Evolutionary conservation across 2,888 invertebrate species (phyloP).

Genomic region (Morpho achilles): DNA sequence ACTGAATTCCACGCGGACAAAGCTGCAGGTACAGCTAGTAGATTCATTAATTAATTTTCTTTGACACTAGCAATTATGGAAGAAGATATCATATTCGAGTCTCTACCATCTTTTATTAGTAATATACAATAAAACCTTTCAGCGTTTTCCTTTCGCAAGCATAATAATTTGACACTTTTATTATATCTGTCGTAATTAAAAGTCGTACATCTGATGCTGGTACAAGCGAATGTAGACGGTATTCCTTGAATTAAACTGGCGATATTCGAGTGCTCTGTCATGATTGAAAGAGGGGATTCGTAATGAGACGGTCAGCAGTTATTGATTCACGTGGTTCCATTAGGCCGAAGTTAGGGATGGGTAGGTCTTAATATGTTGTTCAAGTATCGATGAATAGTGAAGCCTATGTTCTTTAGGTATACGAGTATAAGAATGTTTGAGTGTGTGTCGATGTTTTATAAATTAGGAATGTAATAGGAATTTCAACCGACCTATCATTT

Average conservation of each 20-base stretch:
- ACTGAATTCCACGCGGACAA: too few species aligned
- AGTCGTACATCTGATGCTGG: conserved; percentile 35
- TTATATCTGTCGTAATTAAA: conserved; percentile 52
- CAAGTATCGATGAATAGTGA: conserved; percentile 7
- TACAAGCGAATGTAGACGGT: conserved; percentile 31
- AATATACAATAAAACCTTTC: conserved; percentile 59
- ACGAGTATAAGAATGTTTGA: too few species aligned
- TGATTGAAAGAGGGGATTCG: conserved; percentile 64
- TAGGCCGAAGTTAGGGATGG: conserved; percentile 40
- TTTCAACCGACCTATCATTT: too few species aligned
- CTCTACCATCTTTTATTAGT: conserved; percentile 39
- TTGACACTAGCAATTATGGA: too few species aligned
- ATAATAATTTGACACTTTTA: conserved; percentile 62
- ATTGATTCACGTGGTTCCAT: conserved; percentile 70
- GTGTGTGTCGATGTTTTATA: too few species aligned
- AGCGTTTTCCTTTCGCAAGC: conserved; percentile 51
- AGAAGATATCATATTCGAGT: conserved; percentile 10
- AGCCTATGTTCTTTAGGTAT: too few species aligned
- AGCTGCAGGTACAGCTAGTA: too few species aligned
- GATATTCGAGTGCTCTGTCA: conserved; percentile 33
- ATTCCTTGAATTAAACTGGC: conserved; percentile 29
- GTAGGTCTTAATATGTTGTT: conserved; percentile 7
- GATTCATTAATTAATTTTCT: too few species aligned
- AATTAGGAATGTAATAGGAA: too few species aligned
- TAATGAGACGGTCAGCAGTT: conserved; percentile 75